Evolutionary conservation across 2,113 vertebrate genomes (phyloP), one percentile per base, ranked within the genome.

Genomic region (Spermophilus dauricus): DNA sequence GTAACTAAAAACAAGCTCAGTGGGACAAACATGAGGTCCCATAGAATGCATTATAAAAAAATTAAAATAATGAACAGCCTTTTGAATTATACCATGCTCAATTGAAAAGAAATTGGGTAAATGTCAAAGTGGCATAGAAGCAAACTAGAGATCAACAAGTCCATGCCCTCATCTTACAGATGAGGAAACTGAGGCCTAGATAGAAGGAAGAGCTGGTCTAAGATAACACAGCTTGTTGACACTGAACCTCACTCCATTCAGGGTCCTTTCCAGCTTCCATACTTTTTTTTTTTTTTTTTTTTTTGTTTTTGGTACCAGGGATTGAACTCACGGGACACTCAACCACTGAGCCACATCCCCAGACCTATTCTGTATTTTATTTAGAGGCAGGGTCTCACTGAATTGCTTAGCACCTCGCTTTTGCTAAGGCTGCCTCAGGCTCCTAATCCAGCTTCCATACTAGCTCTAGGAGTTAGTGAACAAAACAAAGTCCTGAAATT

Each of bases 71-170:
- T 37, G 39, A 69, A 14, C 20, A 85, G 24, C 30, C 56, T 76
- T 84, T 95, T 58, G 34, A 42, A 72, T 39, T 24, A 37, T 8
- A 76, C 28, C 12, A 8, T 20, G 9, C 17, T 67, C 9, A 5
- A 78, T 73, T 26, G 4, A 51, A 95, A 91, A 82, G 8, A 48
- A 77, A 24, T 26, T 37, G 37, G 58, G 63, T 80, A 86, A 83
- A 70, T 26, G 34, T 75, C 56, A 65, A 81, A 67, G 39, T 39
- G 42, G 53, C 14, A 11, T 11, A n/a, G 75, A 94, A 94, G 26
- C 48, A 78, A 78, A 22, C 85, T 73, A 75, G 63, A 95, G 86
- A 80, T 91, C 32, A 88, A 32, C n/a, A 92, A 65, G 37, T 70
- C 39, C 45, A n/a, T 4, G 14, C 1, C 53, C 65, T 69, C 81